A percentile compares a stretch with the other conserved stretches of the same genome.
phyloP scores from a whole-genome alignment of 2,888 invertebrate genomes.

The Lottia scabra region DNA sequence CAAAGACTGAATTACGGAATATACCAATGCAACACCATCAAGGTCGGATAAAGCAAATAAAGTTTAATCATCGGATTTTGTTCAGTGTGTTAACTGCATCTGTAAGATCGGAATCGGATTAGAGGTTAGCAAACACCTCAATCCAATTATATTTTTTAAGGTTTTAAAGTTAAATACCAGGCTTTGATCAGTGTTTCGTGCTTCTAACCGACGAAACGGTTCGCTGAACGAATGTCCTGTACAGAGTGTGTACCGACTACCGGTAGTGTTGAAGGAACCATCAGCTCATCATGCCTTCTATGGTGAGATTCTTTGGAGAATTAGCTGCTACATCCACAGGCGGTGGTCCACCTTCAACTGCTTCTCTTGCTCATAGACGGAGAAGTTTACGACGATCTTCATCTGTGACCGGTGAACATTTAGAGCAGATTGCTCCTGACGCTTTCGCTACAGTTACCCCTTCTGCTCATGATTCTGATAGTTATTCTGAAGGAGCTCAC shows the following conservation, averaged over 20 bases:
- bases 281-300: conserved; percentile 34
- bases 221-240: background rate
- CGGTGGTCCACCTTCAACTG: conserved; percentile 32
- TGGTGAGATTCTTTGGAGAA: conserved; percentile 41
- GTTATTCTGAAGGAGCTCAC: background rate
- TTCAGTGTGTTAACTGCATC: too few relatives aligned
- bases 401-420: conserved; percentile 50
- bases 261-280: background rate
- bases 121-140: too few relatives aligned
- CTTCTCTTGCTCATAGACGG: conserved; percentile 32
- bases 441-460: conserved; percentile 42
- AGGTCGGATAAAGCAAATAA: too few relatives aligned
- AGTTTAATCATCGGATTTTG: too few relatives aligned
- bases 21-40: too few relatives aligned
- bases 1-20: too few relatives aligned
- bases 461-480: conserved; percentile 37
- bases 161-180: too few relatives aligned
- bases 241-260: background rate
- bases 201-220: background rate
- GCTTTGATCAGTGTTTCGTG: too few relatives aligned
- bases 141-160: too few relatives aligned
- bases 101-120: too few relatives aligned
- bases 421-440: conserved; percentile 53
- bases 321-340: conserved; percentile 23
- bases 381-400: conserved; percentile 50